Conservation (phyloP, 2,888 invertebrate species). For the Tridacna crocea region DNA sequence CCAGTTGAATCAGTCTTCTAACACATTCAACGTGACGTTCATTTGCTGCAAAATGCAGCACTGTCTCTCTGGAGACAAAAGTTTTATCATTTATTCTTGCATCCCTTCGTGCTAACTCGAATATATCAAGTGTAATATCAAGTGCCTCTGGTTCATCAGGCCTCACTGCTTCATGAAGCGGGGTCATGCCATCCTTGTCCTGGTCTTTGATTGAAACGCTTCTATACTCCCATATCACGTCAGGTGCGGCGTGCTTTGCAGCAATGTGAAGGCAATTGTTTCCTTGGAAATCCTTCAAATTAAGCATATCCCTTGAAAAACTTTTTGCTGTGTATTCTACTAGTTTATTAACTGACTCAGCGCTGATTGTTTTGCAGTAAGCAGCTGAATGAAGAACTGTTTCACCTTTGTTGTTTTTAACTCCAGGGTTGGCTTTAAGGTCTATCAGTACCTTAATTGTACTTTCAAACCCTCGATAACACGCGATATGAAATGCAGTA, state of each 20-base stretch:
- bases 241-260: constrained; percentile 68
- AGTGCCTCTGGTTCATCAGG: constrained; percentile 67
- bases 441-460: constrained; percentile 67
- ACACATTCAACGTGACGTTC: constrained; percentile 61
- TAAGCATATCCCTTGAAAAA: constrained; percentile 78
- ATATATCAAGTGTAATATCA: constrained; percentile 71
- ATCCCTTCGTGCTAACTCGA: constrained; percentile 69
- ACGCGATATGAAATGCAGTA: constrained; percentile 81
- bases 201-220: constrained; percentile 69
- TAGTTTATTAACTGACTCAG: constrained; percentile 66
- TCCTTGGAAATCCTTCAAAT: constrained; percentile 74
- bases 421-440: constrained; percentile 73
- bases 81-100: constrained; percentile 72
- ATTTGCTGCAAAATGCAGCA: constrained; percentile 69
- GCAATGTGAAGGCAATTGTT: constrained; percentile 81
- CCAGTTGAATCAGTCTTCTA: constrained; percentile 67
- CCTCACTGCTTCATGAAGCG: constrained; percentile 71
- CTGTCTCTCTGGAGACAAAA: constrained; percentile 57
- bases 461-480: constrained; percentile 73
- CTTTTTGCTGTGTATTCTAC: constrained; percentile 77
- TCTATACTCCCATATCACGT: constrained; percentile 73
- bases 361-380: constrained; percentile 56
- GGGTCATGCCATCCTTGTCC: constrained; percentile 69
- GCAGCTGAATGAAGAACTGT: constrained; percentile 78
- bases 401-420: constrained; percentile 74